These are phyloP conservation scores for Clavelina lepadiformis DNA, from an alignment of 23 tunicate genomes.

Conservation along the genomic window DNA sequence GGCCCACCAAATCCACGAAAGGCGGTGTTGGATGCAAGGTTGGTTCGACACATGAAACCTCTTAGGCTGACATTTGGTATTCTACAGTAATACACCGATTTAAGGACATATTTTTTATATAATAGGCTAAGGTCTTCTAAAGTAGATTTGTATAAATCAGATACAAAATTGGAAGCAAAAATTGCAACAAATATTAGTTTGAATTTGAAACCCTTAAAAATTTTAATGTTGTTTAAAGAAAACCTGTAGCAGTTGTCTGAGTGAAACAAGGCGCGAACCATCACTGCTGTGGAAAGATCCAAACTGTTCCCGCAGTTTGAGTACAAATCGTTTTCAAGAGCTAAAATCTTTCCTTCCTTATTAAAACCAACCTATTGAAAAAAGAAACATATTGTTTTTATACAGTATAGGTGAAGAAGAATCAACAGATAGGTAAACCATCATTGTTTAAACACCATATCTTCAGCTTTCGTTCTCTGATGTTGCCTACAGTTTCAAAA, in stretches of 20 bases:
- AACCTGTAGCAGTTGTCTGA: conserved; percentile 64
- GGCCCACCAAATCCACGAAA: conserved; percentile 93
- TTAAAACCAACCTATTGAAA: conserved; percentile 63
- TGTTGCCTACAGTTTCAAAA: no score
- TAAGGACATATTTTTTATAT: no score
- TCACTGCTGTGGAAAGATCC: conserved; percentile 52
- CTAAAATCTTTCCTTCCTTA: conserved; percentile 51
- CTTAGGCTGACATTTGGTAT: conserved; percentile 26
- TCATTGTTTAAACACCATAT: no score
- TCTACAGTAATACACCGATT: conserved; percentile 2
- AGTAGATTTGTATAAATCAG: neutral
- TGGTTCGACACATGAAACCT: conserved; percentile 62
- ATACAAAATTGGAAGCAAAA: no score
- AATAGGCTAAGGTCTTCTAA: neutral
- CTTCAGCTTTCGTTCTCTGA: no score
- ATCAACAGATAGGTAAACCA: no score
- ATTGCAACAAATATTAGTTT: no score
- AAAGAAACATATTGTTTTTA: no score
- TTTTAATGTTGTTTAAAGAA: no score
- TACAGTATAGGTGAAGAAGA: no score
- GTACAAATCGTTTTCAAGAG: conserved; percentile 45
- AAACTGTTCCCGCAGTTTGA: conserved; percentile 61
- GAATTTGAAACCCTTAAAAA: no score
- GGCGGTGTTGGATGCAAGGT: conserved; percentile 80
- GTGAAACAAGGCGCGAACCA: conserved; percentile 29